phyloP scores from a whole-genome alignment of 2,113 vertebrate genomes.

The Clupea harengus region DNA sequence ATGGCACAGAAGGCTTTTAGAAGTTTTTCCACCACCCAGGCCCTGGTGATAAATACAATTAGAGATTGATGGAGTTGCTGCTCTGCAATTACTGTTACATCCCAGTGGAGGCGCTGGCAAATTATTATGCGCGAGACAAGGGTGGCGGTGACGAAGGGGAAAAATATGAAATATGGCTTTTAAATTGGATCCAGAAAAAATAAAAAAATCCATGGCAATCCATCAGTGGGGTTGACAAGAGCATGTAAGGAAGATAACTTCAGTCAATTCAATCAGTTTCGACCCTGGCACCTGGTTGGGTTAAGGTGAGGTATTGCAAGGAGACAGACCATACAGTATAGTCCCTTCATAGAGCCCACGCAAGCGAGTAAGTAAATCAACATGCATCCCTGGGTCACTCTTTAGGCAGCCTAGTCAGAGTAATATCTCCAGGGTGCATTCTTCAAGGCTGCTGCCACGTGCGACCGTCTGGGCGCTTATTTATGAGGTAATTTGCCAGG shows the following conservation, averaged over 20 bases:
- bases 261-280: not conserved
- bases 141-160: constrained; percentile 4
- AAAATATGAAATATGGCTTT: constrained; percentile 19
- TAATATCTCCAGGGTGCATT: not conserved
- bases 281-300: not conserved
- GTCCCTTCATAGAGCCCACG: not conserved
- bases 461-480: not conserved
- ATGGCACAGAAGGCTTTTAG: not conserved
- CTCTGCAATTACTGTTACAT: constrained; percentile 28
- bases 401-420: not conserved
- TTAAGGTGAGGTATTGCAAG: not conserved
- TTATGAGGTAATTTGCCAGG: constrained; percentile 1
- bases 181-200: constrained; percentile 9
- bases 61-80: constrained; percentile 27
- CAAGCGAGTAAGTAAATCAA: not conserved
- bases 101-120: constrained; percentile 13
- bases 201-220: not conserved
- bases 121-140: constrained; percentile 35
- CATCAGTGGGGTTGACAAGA: not conserved
- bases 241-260: not conserved
- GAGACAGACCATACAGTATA: not conserved
- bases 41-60: constrained; percentile 30
- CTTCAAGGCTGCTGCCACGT: not conserved
- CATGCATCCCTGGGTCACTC: not conserved
- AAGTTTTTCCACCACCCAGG: not conserved